phyloP scores from a whole-genome alignment of 30 jellyfish, hydroid and myxozoan genomes.

The Morbakka virulenta region DNA sequence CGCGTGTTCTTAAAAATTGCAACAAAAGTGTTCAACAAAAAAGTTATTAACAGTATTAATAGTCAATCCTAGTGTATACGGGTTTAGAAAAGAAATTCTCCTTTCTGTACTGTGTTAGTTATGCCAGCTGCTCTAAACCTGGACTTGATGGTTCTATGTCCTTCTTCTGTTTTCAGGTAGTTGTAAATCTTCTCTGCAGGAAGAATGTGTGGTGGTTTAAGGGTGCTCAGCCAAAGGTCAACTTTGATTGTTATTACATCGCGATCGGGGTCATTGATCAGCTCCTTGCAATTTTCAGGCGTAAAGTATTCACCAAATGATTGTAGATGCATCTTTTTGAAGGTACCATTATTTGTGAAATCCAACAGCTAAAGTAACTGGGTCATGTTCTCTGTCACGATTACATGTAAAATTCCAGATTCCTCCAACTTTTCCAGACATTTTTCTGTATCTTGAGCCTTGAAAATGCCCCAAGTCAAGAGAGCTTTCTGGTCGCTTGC shows the following conservation, averaged over 20 bases:
- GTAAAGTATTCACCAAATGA: neutral
- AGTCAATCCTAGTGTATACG: neutral
- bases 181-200: no score
- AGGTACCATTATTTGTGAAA: neutral
- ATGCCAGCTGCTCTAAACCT: neutral
- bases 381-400: neutral
- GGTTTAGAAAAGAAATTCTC: neutral
- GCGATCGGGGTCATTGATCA: neutral
- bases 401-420: neutral
- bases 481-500: neutral
- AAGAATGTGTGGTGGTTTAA: no score
- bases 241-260: neutral
- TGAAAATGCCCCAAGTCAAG: neutral
- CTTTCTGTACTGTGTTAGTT: neutral
- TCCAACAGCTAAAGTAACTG: neutral
- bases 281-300: neutral
- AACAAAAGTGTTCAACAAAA: neutral
- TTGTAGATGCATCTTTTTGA: neutral
- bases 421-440: neutral
- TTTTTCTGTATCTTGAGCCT: neutral
- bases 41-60: neutral
- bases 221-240: no score
- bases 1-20: neutral
- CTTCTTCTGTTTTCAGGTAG: neutral
- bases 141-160: neutral